Evolutionary conservation across 2,113 vertebrate species (phyloP).

Genomic region (Anoura caudifer): DNA sequence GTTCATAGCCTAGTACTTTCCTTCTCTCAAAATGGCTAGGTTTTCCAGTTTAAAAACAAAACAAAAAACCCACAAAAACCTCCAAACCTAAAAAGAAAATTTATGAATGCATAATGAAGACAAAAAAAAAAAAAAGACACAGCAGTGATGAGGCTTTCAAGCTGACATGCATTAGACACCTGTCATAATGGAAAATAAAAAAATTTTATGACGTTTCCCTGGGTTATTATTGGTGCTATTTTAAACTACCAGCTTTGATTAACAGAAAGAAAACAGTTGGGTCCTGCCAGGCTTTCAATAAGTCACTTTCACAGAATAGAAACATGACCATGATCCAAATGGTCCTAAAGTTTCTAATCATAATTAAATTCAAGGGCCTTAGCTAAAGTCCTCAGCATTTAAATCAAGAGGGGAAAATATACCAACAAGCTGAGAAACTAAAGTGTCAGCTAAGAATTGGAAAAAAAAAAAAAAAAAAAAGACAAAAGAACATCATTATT

Average conservation of each 20-base stretch:
- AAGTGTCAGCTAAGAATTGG: neutral
- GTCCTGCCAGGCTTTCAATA: conserved; percentile 72
- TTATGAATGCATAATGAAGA: conserved; percentile 47
- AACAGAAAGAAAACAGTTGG: conserved; percentile 81
- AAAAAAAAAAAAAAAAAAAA: neutral
- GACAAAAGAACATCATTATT: neutral
- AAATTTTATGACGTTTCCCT: conserved; percentile 62
- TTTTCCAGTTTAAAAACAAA: conserved; percentile 69
- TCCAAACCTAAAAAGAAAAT: conserved; percentile 36
- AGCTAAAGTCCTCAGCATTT: conserved; percentile 69
- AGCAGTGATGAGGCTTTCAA: conserved; percentile 51
- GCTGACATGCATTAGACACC: conserved; percentile 74
- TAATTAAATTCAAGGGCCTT: conserved; percentile 65
- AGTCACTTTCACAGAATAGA: conserved; percentile 75
- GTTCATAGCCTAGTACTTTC: neutral
- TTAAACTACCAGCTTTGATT: conserved; percentile 71
- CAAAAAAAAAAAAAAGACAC: neutral
- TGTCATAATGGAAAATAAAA: conserved; percentile 51
- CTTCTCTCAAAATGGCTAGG: conserved; percentile 44
- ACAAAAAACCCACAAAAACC: neutral
- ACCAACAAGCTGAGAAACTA: conserved; percentile 48
- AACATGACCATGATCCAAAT: conserved; percentile 70
- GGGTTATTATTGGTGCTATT: conserved; percentile 67
- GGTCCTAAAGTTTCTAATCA: conserved; percentile 65
- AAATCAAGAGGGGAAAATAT: neutral